Evolutionary conservation across 2,113 vertebrate genomes (phyloP).

Genomic region (Pseudopodoces humilis): DNA sequence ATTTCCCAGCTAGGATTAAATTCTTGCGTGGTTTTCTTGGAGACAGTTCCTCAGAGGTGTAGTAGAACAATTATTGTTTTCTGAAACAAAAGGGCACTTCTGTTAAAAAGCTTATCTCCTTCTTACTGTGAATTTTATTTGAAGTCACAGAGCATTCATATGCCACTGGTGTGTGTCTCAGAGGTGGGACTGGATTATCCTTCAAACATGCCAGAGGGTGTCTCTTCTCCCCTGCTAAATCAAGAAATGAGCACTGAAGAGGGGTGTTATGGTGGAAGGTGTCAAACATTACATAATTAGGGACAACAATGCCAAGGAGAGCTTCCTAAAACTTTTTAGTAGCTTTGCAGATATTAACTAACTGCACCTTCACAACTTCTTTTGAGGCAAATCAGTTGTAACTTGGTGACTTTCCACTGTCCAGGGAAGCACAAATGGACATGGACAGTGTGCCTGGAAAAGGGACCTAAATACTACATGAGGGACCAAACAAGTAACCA

Average conservation of each 20-base stretch:
- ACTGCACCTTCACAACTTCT: neutral
- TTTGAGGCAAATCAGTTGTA: neutral
- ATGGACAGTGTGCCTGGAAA: neutral
- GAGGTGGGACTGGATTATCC: constrained; percentile 9
- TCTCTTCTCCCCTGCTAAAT: constrained; percentile 16
- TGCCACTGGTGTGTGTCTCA: neutral
- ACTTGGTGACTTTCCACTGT: neutral
- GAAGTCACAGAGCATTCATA: rapidly evolving
- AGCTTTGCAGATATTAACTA: neutral
- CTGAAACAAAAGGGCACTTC: neutral
- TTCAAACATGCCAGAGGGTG: neutral
- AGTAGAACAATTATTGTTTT: neutral
- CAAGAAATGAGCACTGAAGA: neutral
- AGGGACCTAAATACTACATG: neutral
- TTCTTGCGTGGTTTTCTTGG: neutral
- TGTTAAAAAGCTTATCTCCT: neutral
- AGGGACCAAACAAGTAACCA: neutral
- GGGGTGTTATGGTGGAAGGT: neutral
- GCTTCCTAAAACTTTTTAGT: neutral
- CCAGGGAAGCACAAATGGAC: neutral
- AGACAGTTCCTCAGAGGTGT: neutral
- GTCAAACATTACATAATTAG: neutral
- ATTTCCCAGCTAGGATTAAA: neutral
- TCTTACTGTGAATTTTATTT: neutral
- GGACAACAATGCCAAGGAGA: neutral